Evolutionary conservation across 2,113 vertebrate genomes (phyloP).

Genomic region (Amia ocellicauda): DNA sequence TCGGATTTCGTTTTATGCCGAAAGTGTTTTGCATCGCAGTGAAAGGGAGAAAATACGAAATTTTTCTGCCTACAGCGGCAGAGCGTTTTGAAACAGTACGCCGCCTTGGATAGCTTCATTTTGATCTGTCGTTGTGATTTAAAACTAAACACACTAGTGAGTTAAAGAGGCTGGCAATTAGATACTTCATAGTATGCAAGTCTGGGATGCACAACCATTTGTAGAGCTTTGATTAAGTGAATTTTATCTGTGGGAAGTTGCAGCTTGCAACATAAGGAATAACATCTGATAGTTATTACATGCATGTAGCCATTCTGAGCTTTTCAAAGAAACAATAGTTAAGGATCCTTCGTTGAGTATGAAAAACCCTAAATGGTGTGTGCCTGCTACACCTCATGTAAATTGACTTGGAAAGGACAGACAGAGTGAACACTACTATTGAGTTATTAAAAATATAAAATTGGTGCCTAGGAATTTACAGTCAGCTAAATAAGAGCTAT

Average conservation of each 20-base stretch:
- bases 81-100: too few relatives aligned
- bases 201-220: constrained; percentile 10
- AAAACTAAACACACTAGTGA: not conserved
- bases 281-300: constrained; percentile 86
- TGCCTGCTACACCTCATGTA: constrained; percentile 82
- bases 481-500: constrained; percentile 70
- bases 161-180: not conserved
- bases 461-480: constrained; percentile 76
- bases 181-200: not conserved
- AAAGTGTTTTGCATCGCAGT: too few relatives aligned
- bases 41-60: too few relatives aligned
- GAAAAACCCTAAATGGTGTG: constrained; percentile 65
- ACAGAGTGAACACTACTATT: constrained; percentile 57
- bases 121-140: not conserved
- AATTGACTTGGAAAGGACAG: constrained; percentile 78
- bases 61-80: too few relatives aligned
- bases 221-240: constrained; percentile 52
- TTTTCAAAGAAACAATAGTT: constrained; percentile 74
- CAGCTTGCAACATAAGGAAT: constrained; percentile 48
- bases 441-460: constrained; percentile 80
- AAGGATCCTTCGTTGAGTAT: constrained; percentile 67
- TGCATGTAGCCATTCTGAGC: constrained; percentile 71
- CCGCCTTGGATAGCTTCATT: too few relatives aligned
- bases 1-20: too few relatives aligned
- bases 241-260: constrained; percentile 65